phyloP scores from a whole-genome alignment of 2,888 invertebrate species.

The Thumatha senex region DNA sequence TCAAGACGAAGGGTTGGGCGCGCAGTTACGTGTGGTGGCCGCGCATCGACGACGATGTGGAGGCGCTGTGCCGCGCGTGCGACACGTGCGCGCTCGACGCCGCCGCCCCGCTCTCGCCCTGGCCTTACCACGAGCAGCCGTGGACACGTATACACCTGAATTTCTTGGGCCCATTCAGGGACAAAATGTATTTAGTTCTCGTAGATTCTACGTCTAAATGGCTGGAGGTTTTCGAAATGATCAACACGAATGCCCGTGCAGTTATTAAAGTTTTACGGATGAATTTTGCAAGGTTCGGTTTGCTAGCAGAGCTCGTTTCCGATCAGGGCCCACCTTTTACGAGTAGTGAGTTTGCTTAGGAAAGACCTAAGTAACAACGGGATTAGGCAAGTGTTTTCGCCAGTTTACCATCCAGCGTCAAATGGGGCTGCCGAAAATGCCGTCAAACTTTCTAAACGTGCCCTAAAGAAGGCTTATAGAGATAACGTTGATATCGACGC shows the following conservation, averaged over 20 bases:
- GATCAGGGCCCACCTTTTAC: not conserved
- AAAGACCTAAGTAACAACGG: not conserved
- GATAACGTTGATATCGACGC: not conserved
- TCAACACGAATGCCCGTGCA: not conserved
- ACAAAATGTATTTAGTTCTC: not conserved
- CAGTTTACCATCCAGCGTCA: not conserved
- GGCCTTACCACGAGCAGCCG: not conserved
- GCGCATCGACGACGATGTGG: not conserved
- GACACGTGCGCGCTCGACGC: not conserved
- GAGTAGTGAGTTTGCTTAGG: not conserved
- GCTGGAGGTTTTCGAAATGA: not conserved
- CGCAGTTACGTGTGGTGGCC: not conserved
- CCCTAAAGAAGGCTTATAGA: not conserved
- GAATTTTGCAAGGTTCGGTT: not conserved
- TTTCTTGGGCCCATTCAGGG: not conserved
- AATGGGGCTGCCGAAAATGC: not conserved
- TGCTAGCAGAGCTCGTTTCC: not conserved
- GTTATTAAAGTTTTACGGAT: not conserved
- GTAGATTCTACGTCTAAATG: not conserved
- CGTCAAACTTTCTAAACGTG: not conserved
- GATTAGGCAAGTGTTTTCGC: not conserved
- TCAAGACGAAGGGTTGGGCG: not conserved
- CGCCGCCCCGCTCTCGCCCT: not conserved
- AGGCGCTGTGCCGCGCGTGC: not conserved
- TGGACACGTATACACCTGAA: not conserved